Percentiles rank a stretch among this genome's conserved stretches.
phyloP scores from a whole-genome alignment of 2,888 invertebrate genomes.

The Lepidonotus clava region DNA sequence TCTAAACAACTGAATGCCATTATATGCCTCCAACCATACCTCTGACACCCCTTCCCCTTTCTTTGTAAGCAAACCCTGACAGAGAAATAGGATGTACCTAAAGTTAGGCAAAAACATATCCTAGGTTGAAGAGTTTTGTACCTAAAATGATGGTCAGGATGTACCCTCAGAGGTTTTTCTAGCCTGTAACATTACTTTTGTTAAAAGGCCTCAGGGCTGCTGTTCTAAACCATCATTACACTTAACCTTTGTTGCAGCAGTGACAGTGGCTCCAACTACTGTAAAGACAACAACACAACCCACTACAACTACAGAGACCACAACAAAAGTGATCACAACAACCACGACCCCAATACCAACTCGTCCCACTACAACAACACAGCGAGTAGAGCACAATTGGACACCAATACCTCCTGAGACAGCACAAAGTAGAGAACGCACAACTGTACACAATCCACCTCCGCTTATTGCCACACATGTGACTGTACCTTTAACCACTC shows the following conservation, averaged over 20 bases:
- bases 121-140: too few relatives aligned
- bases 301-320: neutral
- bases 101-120: too few relatives aligned
- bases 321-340: neutral
- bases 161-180: too few relatives aligned
- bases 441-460: neutral
- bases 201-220: too few relatives aligned
- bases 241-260: neutral
- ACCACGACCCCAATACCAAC: neutral
- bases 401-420: too few relatives aligned
- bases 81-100: too few relatives aligned
- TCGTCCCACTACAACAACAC: neutral
- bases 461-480: neutral
- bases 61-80: too few relatives aligned
- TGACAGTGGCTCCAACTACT: neutral
- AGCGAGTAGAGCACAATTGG: neutral
- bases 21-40: too few relatives aligned
- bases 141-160: too few relatives aligned
- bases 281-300: neutral
- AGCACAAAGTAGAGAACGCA: neutral
- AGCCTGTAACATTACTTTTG: too few relatives aligned
- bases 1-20: too few relatives aligned
- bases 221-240: neutral
- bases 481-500: neutral
- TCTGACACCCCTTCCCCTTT: too few relatives aligned